Evolutionary conservation across 2,797 vertebrate genomes (phyloP).

Genomic region (Paguma larvata): DNA sequence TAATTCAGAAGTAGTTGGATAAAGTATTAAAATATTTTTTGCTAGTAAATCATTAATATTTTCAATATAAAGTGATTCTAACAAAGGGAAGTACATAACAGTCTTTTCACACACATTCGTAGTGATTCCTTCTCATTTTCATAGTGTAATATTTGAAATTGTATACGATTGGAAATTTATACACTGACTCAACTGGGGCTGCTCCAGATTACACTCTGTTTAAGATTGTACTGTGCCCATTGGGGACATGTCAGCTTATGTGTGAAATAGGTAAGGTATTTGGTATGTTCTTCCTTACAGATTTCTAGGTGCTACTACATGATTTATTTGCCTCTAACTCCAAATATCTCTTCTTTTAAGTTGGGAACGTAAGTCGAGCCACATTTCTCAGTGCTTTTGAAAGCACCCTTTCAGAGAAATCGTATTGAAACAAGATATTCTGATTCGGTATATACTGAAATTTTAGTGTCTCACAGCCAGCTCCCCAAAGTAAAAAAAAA

Average conservation of each 20-base stretch:
- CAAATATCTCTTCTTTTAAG: background rate
- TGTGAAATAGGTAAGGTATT: conserved; percentile 34
- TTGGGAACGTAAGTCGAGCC: background rate
- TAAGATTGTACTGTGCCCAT: background rate
- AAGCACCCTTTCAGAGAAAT: background rate
- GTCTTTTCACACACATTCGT: background rate
- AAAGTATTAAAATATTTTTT: background rate
- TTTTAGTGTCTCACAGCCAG: background rate
- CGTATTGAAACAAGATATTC: background rate
- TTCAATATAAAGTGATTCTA: background rate
- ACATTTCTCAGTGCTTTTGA: background rate
- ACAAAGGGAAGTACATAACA: background rate
- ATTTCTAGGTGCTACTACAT: background rate
- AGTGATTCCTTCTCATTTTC: conserved; percentile 13
- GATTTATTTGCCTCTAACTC: background rate
- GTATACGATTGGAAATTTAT: conserved; percentile 8
- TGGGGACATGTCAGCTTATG: background rate
- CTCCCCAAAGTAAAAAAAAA: no score
- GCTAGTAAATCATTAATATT: background rate
- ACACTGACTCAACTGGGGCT: background rate
- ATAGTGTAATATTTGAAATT: background rate
- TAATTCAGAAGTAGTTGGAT: background rate
- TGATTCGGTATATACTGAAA: background rate
- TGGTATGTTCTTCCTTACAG: background rate
- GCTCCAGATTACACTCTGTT: rapidly evolving